A percentile compares a stretch with the other conserved stretches of the same genome.
phyloP scores from a whole-genome alignment of 2,113 vertebrate genomes.

The Periophthalmodon schlosseri region DNA sequence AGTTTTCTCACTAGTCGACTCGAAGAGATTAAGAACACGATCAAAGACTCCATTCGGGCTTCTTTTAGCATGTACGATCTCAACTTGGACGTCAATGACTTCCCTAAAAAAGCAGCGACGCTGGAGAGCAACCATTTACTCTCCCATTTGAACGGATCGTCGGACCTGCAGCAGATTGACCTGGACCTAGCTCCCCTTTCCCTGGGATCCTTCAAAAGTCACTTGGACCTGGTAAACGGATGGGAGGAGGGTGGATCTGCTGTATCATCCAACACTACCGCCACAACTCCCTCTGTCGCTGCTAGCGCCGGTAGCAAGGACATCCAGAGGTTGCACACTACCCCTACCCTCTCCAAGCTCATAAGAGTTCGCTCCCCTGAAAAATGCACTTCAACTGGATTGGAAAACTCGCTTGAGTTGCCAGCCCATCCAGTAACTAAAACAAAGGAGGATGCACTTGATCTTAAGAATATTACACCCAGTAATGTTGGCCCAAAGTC shows the following conservation, averaged over 20 bases:
- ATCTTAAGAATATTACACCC: constrained; percentile 58
- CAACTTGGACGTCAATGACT: constrained; percentile 92
- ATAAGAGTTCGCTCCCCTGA: constrained; percentile 90
- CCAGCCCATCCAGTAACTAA: constrained; percentile 67
- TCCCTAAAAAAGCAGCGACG: constrained; percentile 90
- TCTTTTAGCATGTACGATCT: constrained; percentile 96
- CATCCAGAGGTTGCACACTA: constrained; percentile 85
- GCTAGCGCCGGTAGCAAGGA: constrained; percentile 70
- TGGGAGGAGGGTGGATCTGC: constrained; percentile 67
- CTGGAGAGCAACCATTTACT: constrained; percentile 88
- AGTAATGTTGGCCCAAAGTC: constrained; percentile 73
- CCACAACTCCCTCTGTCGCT: constrained; percentile 38
- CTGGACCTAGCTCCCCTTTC: constrained; percentile 93
- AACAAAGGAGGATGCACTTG: constrained; percentile 70
- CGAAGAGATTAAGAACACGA: constrained; percentile 97
- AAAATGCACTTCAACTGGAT: constrained; percentile 67
- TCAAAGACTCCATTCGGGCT: constrained; percentile 95
- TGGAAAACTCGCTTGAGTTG: constrained; percentile 60
- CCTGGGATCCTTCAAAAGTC: constrained; percentile 85
- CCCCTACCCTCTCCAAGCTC: constrained; percentile 90
- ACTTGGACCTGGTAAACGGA: constrained; percentile 80
- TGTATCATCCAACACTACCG: constrained; percentile 43
- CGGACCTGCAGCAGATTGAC: constrained; percentile 92
- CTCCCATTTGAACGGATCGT: constrained; percentile 89
- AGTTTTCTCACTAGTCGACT: constrained; percentile 95